Base-by-base conservation (phyloP, 1,140 invertebrate genomes). In the Metaphire vulgaris region DNA sequence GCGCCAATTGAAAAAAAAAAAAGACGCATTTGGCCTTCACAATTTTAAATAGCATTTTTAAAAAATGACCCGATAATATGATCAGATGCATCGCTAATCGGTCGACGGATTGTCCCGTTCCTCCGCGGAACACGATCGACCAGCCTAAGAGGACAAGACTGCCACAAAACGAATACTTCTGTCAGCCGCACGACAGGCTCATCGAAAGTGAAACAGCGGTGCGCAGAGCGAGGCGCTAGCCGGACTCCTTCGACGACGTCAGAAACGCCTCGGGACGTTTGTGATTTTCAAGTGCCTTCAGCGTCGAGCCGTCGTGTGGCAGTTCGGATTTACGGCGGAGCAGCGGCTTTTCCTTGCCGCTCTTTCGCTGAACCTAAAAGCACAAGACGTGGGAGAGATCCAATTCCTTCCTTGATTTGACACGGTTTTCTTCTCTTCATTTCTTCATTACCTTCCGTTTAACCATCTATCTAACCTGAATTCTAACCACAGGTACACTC, bases 301-400 rank as follows among this genome's bases (percentile, higher is more conserved):
- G 91, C 34, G 93, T 97, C 83, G 91, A 91, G 78, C 91, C 90
- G 88, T 97, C 95, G 83, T 95, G 92, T 32, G 95, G 95, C 85
- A 97, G 88, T 87, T 97, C 95, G 21, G 94, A 97, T 88, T 97
- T 98, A 84, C 94, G 91, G 85, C 95, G 90, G 67, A 97, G 87
- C 79, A 97, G 88, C 32, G 93, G 93, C 86, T 95, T 95, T 75
- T 91, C 91, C 85, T 90, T 91, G 85, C 92, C 79, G 74, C 80
- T 80, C 92, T 80, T 87, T 88, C 80, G 82, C 69, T 71, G 69
- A n/a, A 32, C 32, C 69, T 71, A n/a, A n/a, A n/a, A n/a, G n/a
- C n/a, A n/a, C n/a, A n/a, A n/a, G n/a, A n/a, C n/a, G n/a, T n/a
- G n/a, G n/a, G n/a, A n/a, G n/a, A n/a, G n/a, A n/a, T n/a, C n/a